Percentiles rank a stretch among this genome's conserved stretches.
phyloP scores from a whole-genome alignment of 2,888 invertebrate genomes.

The Dendrolimus pini region DNA sequence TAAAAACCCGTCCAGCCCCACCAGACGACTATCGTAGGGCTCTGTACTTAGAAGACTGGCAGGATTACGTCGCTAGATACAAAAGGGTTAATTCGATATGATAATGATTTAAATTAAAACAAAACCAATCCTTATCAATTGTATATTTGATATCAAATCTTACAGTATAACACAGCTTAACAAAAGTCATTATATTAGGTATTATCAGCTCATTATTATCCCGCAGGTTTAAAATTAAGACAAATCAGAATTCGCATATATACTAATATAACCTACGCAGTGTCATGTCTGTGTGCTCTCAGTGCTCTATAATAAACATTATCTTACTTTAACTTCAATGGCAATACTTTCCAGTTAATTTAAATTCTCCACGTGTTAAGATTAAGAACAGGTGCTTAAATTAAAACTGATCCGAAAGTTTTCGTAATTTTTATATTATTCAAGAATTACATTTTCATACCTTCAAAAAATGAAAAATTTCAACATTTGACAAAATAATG shows the following conservation, averaged over 20 bases:
- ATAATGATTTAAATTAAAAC: conserved; percentile 14
- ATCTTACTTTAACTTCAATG: too few relatives aligned
- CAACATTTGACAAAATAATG: too few relatives aligned
- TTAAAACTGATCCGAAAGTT: too few relatives aligned
- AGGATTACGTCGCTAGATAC: too few relatives aligned
- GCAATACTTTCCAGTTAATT: background rate
- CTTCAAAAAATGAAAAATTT: too few relatives aligned
- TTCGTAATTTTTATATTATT: too few relatives aligned
- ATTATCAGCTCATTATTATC: conserved; percentile 14
- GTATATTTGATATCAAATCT: conserved; percentile 76
- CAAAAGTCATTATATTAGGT: conserved; percentile 21
- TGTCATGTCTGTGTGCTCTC: conserved; percentile 4
- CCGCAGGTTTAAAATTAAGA: conserved; percentile 6
- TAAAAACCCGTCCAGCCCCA: too few relatives aligned
- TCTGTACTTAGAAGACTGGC: too few relatives aligned
- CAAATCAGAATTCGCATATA: conserved; percentile 18
- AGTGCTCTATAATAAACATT: conserved; percentile 1
- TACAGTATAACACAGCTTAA: conserved; percentile 65
- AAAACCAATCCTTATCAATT: conserved; percentile 46
- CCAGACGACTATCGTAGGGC: too few relatives aligned
- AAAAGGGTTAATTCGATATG: too few relatives aligned
- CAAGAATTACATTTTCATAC: too few relatives aligned
- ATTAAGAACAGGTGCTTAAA: too few relatives aligned
- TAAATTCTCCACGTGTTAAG: background rate
- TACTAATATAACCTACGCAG: conserved; percentile 9